Percentiles rank a stretch among this genome's conserved stretches.
These are phyloP conservation scores for Gordius sp. DNA, from an alignment of 2,888 invertebrate genomes.

Conservation along the genomic window DNA sequence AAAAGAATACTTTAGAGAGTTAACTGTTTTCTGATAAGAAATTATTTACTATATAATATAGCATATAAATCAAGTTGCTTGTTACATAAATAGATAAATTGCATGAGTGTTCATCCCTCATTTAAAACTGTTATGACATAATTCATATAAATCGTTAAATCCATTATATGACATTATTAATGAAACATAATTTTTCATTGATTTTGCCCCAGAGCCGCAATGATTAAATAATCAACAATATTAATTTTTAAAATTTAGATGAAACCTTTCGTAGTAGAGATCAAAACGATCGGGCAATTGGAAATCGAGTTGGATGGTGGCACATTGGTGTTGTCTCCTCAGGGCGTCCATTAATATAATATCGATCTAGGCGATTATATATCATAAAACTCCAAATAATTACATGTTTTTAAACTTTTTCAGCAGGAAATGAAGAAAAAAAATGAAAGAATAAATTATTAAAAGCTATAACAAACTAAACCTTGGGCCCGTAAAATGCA, in stretches of 20 bases:
- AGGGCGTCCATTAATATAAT: slow-evolving; percentile 76
- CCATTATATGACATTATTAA: too few relatives aligned
- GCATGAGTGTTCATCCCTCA: too few relatives aligned
- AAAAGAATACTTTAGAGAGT: too few relatives aligned
- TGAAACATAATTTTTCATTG: neutral
- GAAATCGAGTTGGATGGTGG: slow-evolving; percentile 91
- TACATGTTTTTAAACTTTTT: neutral
- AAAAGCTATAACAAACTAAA: neutral
- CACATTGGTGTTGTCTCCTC: slow-evolving; percentile 65
- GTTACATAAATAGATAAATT: too few relatives aligned
- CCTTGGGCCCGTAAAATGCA: slow-evolving; percentile 90
- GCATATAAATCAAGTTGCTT: too few relatives aligned
- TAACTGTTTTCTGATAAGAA: too few relatives aligned
- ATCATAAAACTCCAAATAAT: neutral
- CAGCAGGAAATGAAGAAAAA: neutral
- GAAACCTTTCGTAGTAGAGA: slow-evolving; percentile 37
- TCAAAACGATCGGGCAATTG: slow-evolving; percentile 75
- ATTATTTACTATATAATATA: too few relatives aligned
- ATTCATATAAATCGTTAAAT: too few relatives aligned
- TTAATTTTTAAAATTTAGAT: neutral
- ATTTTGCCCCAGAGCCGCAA: neutral
- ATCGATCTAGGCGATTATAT: slow-evolving; percentile 42
- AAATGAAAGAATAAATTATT: neutral
- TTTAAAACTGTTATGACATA: too few relatives aligned
- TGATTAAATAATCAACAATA: neutral